Evolutionary conservation across 2,888 invertebrate genomes (phyloP).

Genomic region (Thereva nobilitata): DNA sequence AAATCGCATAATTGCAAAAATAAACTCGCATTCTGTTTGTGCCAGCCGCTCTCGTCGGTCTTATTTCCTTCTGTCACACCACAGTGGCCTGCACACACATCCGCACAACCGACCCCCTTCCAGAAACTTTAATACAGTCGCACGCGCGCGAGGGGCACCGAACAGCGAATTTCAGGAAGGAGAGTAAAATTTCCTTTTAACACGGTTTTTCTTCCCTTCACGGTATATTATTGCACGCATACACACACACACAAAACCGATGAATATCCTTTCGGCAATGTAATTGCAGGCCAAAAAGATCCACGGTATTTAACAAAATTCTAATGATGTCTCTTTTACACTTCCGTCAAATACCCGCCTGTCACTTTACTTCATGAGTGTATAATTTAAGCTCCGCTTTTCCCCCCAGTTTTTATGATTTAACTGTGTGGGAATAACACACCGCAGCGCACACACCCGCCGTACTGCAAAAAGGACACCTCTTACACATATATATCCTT

Average conservation of each 20-base stretch:
- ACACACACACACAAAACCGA: background rate
- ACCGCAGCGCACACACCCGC: conserved; percentile 27
- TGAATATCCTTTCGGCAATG: conserved; percentile 22
- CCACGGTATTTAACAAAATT: background rate
- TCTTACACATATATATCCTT: conserved; percentile 34
- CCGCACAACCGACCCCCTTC: background rate
- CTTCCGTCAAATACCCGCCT: background rate
- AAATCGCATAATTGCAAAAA: conserved; percentile 23
- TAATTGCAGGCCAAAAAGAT: background rate
- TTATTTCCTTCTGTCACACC: conserved; percentile 4
- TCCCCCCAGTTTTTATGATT: conserved; percentile 7
- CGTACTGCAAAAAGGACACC: conserved; percentile 3
- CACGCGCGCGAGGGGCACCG: background rate
- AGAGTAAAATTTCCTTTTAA: too few species aligned
- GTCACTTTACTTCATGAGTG: conserved; percentile 15
- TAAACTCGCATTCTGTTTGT: conserved; percentile 23
- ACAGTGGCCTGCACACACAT: conserved; percentile 1
- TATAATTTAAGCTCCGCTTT: background rate
- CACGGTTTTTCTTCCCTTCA: background rate
- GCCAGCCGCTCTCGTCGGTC: conserved; percentile 4
- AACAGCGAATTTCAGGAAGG: conserved; percentile 9
- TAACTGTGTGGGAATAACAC: conserved; percentile 10
- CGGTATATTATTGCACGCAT: background rate
- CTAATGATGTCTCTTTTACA: conserved; percentile 9
- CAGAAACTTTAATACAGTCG: conserved; percentile 1